Base-by-base conservation (phyloP, 1,140 invertebrate species). In the Teleopsis dalmanni region DNA sequence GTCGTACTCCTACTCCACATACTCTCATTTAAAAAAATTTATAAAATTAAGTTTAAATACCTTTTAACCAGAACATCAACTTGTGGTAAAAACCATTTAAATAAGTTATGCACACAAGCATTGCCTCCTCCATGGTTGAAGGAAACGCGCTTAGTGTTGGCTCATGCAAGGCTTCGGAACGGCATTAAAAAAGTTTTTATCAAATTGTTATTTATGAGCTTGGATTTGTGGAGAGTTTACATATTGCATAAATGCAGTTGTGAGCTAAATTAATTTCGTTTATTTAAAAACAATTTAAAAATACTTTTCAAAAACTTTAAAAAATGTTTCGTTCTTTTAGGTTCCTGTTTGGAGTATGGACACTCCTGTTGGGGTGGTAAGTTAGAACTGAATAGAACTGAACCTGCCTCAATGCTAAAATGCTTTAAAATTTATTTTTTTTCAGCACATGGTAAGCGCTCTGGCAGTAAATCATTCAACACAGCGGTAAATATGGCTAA, bases 351-450 rank as follows among this genome's bases (percentile, higher is more conserved):
- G 58, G 65, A 68, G 60, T 68, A 68, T 51, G 65, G 65, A 54
- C 65, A 68, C 42, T 68, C 65, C 2, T 68, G 65, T 47, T 68
- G 65, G 65, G 65, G 65, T 40, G 65, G 65, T 68, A 56, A 63
- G 65, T 63, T 46, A 22, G 14, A 27, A 47, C 14, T 21, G 14
- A 3, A 34, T 52, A 29, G 42, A 34, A 29, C n/a, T 14, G 13
- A 13, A 23, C 18, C 43, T 55, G 40, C 36, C 6, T 51, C 1
- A 27, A 26, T 43, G 35, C 31, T 27, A 14, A 36, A 3, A 44
- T 48, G 37, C 26, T 21, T 29, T 45, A 1, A 36, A 33, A 23
- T 18, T 27, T 51, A 16, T 21, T 13, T 23, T 23, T 8, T 11
- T 26, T 13, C 38, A 68, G 65, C 60, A 19, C 65, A 68, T 52